Conservation (phyloP, 2,888 invertebrate genomes). For the Acanthosepion lycidas region DNA sequence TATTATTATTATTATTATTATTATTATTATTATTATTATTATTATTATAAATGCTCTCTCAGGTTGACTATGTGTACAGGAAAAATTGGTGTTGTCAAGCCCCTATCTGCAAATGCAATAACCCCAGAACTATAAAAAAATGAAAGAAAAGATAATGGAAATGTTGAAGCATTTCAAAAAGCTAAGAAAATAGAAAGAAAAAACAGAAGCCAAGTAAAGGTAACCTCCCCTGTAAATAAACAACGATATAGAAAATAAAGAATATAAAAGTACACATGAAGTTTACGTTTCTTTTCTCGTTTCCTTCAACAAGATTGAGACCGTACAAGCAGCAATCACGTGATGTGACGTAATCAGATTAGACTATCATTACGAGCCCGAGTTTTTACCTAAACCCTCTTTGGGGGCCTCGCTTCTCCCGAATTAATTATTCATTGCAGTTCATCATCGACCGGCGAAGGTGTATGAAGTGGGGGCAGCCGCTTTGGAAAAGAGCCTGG, state of each 20-base stretch:
- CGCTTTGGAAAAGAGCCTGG: slow-evolving; percentile 33
- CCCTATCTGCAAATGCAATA: no score
- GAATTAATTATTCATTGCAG: slow-evolving; percentile 22
- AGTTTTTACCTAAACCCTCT: slow-evolving; percentile 17
- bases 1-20: no score
- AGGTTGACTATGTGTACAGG: no score
- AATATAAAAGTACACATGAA: background rate
- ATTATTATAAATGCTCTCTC: no score
- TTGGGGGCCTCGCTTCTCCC: slow-evolving; percentile 20
- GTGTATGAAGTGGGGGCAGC: background rate
- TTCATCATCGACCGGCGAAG: background rate
- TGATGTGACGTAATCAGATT: slow-evolving; percentile 13
- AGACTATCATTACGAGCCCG: background rate
- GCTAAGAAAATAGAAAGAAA: no score
- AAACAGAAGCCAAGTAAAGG: no score
- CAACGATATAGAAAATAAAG: background rate
- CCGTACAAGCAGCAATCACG: slow-evolving; percentile 11
- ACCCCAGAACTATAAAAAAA: no score
- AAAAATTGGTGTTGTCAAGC: no score
- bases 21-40: no score
- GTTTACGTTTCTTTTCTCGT: background rate
- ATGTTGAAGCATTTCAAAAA: no score
- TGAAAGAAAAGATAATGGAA: no score
- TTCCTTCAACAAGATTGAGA: background rate
- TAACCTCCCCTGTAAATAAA: background rate